Conservation (phyloP, 2,797 vertebrate species). For the Urocyon cinereoargenteus region DNA sequence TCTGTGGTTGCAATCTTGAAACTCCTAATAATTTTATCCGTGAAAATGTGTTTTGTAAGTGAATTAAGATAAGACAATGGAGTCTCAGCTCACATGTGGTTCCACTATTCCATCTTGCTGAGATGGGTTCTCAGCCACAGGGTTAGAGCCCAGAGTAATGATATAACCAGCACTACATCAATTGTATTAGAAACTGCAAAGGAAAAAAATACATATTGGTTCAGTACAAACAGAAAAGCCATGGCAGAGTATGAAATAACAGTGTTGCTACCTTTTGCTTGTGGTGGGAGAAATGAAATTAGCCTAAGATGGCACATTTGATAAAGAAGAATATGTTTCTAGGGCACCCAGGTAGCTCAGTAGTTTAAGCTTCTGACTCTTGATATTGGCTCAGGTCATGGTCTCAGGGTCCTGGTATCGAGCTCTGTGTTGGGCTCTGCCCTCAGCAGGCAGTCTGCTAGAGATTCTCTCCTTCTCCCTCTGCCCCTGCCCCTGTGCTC, state of each 20-base stretch:
- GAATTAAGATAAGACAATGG: not conserved
- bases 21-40: conserved; percentile 6
- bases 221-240: not conserved
- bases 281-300: conserved; percentile 25
- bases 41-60: not conserved
- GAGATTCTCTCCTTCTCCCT: not conserved
- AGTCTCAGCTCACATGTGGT: not conserved
- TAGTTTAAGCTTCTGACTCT: not conserved
- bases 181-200: not conserved
- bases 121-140: not conserved
- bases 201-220: not conserved
- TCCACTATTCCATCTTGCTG: not conserved
- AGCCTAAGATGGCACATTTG: not conserved
- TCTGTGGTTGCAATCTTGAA: not conserved
- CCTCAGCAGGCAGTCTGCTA: not conserved
- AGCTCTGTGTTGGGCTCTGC: not conserved
- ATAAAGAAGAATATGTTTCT: not conserved
- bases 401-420: too few relatives aligned
- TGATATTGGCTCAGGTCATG: too few relatives aligned
- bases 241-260: not conserved
- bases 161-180: not conserved
- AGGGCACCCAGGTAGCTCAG: not conserved
- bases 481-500: not conserved
- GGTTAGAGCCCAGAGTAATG: not conserved
- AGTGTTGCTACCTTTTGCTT: not conserved